These are phyloP conservation scores for Phyllotreta cruciferae DNA, from an alignment of 2,888 invertebrate genomes.

Conservation along the genomic window DNA sequence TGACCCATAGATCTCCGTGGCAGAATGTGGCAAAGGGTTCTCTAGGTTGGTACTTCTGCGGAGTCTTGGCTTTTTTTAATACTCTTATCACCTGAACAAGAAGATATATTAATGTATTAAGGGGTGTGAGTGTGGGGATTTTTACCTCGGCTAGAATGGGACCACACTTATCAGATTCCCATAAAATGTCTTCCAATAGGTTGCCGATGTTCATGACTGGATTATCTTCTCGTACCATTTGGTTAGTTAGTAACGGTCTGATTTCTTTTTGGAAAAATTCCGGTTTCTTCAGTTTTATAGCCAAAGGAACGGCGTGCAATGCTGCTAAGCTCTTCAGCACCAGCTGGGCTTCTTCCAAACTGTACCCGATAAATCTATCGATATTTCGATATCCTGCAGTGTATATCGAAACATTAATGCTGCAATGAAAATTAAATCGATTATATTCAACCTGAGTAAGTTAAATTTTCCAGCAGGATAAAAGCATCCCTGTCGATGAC, in stretches of 20 bases:
- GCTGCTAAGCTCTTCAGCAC: constrained; percentile 60
- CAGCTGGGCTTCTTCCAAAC: constrained; percentile 58
- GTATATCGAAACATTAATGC: neutral
- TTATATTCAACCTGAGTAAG: constrained; percentile 38
- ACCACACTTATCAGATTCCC: constrained; percentile 21
- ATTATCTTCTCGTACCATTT: constrained; percentile 43
- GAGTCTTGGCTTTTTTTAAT: too few relatives aligned
- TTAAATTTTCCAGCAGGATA: constrained; percentile 63
- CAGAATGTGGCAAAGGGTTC: constrained; percentile 49
- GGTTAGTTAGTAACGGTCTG: constrained; percentile 40
- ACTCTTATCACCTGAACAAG: neutral
- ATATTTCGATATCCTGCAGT: constrained; percentile 57
- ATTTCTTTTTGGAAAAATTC: constrained; percentile 52
- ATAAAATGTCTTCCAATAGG: neutral
- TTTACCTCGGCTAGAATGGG: constrained; percentile 15
- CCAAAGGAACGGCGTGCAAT: constrained; percentile 64
- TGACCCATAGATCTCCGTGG: constrained; percentile 67
- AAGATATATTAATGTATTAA: neutral
- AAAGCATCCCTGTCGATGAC: constrained; percentile 62
- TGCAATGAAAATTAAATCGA: neutral
- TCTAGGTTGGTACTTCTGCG: neutral
- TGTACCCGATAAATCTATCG: constrained; percentile 59
- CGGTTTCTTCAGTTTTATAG: constrained; percentile 59
- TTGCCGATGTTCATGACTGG: neutral
- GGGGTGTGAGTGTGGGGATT: too few relatives aligned